Evolutionary conservation across 2,113 vertebrate species (phyloP).

Genomic region (Notechis scutatus): DNA sequence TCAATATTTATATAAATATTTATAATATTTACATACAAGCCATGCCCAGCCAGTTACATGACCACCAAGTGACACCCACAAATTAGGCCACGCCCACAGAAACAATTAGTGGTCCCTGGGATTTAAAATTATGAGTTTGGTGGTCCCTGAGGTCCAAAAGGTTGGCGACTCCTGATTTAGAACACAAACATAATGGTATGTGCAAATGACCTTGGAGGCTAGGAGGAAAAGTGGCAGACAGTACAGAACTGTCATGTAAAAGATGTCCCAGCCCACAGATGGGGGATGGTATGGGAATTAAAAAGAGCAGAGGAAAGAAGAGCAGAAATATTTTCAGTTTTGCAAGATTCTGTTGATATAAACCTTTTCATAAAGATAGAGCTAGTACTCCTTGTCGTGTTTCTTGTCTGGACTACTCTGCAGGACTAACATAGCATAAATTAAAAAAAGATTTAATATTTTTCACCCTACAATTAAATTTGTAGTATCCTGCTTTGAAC

Average conservation of each 20-base stretch:
- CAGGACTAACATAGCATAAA: not conserved
- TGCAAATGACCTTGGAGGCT: not conserved
- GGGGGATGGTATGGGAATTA: not conserved
- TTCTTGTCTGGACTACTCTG: not conserved
- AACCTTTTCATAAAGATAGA: not conserved
- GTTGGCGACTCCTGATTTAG: not conserved
- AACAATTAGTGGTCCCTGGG: no score
- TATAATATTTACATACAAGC: no score
- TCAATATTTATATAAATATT: no score
- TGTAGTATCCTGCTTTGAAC: not conserved
- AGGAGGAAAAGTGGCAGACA: not conserved
- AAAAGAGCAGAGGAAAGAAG: not conserved
- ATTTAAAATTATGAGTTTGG: no score
- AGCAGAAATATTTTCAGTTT: not conserved
- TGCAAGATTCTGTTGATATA: not conserved
- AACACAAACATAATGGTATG: not conserved
- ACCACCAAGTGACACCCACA: no score
- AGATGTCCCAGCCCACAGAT: not conserved
- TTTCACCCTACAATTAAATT: not conserved
- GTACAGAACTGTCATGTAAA: not conserved
- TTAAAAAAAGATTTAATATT: not conserved
- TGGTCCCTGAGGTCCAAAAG: no score
- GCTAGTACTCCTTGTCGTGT: not conserved
- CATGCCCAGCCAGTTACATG: no score
- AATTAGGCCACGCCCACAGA: no score